Evolutionary conservation across 2,113 vertebrate species (phyloP).

Genomic region (Oceanodroma tethys): DNA sequence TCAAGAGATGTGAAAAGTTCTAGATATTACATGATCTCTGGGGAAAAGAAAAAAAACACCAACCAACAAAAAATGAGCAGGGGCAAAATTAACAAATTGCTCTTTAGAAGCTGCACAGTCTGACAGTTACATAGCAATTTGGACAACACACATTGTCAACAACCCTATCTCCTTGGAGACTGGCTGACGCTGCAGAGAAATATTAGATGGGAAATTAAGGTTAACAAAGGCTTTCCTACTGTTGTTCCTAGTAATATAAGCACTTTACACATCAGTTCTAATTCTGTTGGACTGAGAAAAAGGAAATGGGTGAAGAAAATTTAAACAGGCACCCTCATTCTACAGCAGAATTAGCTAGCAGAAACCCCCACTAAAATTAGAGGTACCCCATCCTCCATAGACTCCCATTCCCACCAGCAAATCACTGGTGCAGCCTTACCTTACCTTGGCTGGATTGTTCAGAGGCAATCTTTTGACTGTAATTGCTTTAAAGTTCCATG

Average conservation of each 20-base stretch:
- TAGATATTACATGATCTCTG: background rate
- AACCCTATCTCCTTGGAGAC: conserved; percentile 15
- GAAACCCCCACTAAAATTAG: background rate
- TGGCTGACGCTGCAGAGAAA: conserved; percentile 27
- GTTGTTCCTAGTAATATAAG: conserved; percentile 47
- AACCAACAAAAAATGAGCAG: background rate
- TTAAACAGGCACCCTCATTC: background rate
- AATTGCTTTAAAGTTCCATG: background rate
- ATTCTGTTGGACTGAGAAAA: conserved; percentile 28
- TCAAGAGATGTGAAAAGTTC: background rate
- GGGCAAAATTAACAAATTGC: background rate
- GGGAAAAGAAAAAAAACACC: background rate
- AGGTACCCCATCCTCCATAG: background rate
- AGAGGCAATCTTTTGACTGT: background rate
- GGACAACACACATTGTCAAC: conserved; percentile 6
- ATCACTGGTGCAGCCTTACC: background rate
- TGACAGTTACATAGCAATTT: conserved; percentile 6
- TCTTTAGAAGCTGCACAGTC: background rate
- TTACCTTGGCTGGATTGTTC: background rate
- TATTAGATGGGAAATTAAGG: conserved; percentile 32
- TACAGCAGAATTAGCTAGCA: background rate
- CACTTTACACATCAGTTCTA: conserved; percentile 40
- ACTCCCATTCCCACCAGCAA: background rate
- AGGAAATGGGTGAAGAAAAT: conserved; percentile 34
- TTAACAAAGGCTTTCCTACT: conserved; percentile 50